Evolutionary conservation across 2,113 vertebrate species (phyloP).

Genomic region (Tupaia chinensis): DNA sequence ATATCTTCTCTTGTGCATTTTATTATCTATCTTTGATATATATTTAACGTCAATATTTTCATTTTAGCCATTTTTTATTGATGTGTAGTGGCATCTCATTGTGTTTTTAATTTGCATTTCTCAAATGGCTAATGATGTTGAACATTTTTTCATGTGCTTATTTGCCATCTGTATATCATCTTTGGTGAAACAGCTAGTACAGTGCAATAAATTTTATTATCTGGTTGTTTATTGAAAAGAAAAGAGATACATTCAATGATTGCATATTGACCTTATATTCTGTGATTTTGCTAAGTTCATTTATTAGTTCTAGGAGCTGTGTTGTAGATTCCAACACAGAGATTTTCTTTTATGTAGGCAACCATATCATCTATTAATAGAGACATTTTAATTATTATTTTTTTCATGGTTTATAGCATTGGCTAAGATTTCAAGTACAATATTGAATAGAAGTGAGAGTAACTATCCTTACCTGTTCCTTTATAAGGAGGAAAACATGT

Average conservation of each 20-base stretch:
- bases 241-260: not conserved
- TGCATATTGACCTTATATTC: not conserved
- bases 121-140: not conserved
- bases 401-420: not conserved
- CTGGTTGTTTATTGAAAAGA: not conserved
- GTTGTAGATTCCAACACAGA: not conserved
- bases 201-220: not conserved
- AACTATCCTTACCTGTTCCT: not conserved
- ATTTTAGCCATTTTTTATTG: conserved; percentile 40
- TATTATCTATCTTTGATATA: too few species aligned
- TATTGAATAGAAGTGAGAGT: not conserved
- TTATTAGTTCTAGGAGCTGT: conserved; percentile 21
- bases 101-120: not conserved
- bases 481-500: not conserved
- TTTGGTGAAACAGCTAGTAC: conserved; percentile 8
- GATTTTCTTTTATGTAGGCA: not conserved
- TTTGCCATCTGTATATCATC: not conserved
- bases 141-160: not conserved
- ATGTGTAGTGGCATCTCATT: not conserved
- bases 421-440: not conserved
- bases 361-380: not conserved
- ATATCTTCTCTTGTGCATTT: too few species aligned
- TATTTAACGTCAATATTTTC: not conserved
- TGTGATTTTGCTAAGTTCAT: not conserved
- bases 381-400: not conserved